Evolutionary conservation across 2,888 invertebrate species (phyloP).

Genomic region (Aproaerema taeniolella): DNA sequence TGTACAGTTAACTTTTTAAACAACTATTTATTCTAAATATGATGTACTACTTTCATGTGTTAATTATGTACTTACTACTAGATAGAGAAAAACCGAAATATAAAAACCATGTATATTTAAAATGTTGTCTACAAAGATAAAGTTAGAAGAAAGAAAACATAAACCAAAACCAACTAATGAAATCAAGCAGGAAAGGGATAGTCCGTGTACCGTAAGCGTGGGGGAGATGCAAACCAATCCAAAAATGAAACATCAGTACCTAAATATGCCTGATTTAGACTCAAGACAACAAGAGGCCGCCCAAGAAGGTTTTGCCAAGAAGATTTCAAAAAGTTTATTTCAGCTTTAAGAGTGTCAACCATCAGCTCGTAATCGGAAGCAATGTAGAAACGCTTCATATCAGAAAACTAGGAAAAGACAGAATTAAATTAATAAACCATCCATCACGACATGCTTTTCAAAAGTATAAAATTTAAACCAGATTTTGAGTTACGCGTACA

Average conservation of each 20-base stretch:
- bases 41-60: too few species aligned
- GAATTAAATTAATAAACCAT: constrained; percentile 6
- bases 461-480: constrained; percentile 8
- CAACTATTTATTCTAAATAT: too few species aligned
- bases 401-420: constrained; percentile 89
- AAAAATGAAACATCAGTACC: constrained; percentile 79
- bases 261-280: constrained; percentile 91
- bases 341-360: constrained; percentile 98
- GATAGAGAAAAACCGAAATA: too few species aligned
- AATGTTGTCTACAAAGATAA: too few species aligned
- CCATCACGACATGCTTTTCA: neutral
- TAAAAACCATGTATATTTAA: too few species aligned
- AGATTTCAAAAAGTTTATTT: constrained; percentile 98
- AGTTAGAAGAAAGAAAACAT: too few species aligned
- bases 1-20: too few species aligned
- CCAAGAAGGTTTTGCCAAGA: constrained; percentile 99
- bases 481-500: too few species aligned
- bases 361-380: constrained; percentile 98
- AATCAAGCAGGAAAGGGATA: too few species aligned
- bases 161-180: too few species aligned
- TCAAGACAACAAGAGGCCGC: constrained; percentile 95
- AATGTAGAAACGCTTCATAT: constrained; percentile 98
- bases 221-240: constrained; percentile 27
- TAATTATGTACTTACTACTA: too few species aligned
- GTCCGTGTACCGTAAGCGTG: too few species aligned